A percentile compares a stretch with the other conserved stretches of the same genome.
Evolutionary conservation across 2,888 invertebrate species (phyloP).

Genomic region (Xanthia icteritia): DNA sequence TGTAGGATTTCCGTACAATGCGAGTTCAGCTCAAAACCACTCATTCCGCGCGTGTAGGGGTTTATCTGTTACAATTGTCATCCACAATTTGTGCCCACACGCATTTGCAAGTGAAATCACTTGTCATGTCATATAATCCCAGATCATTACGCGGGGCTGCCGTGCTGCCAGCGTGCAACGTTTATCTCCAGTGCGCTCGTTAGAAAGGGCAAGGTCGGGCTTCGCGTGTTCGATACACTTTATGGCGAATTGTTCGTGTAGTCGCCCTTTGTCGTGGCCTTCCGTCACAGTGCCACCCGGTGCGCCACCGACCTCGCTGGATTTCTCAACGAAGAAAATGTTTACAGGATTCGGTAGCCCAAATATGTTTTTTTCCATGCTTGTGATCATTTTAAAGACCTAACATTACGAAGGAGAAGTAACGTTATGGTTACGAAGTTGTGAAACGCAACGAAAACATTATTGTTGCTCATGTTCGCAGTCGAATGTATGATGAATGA

Average conservation of each 20-base stretch:
- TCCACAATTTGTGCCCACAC: conserved; percentile 47
- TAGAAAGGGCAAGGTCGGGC: conserved; percentile 81
- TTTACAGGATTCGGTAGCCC: conserved; percentile 54
- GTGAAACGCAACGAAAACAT: background rate
- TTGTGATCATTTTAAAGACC: conserved; percentile 25
- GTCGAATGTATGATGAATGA: background rate
- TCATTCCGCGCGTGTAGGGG: background rate
- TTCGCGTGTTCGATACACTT: conserved; percentile 80
- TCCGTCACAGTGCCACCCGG: conserved; percentile 58
- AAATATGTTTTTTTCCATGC: conserved; percentile 9
- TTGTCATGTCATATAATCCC: conserved; percentile 67
- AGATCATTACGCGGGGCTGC: conserved; percentile 62
- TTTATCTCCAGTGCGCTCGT: conserved; percentile 75
- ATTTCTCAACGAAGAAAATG: conserved; percentile 67
- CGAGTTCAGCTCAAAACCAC: background rate
- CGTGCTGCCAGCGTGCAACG: conserved; percentile 67
- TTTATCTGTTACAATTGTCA: conserved; percentile 29
- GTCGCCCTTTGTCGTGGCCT: conserved; percentile 75
- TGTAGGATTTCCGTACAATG: too few species aligned
- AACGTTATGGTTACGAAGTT: conserved; percentile 41
- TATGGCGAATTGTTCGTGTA: conserved; percentile 74
- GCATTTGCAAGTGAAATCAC: conserved; percentile 63
- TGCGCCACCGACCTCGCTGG: conserved; percentile 52
- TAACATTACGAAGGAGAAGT: too few species aligned
- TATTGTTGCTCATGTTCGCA: background rate